Evolutionary conservation across 2,113 vertebrate species (phyloP), one percentile per base, ranked within the genome.

Genomic region (Megaceryle maxima): DNA sequence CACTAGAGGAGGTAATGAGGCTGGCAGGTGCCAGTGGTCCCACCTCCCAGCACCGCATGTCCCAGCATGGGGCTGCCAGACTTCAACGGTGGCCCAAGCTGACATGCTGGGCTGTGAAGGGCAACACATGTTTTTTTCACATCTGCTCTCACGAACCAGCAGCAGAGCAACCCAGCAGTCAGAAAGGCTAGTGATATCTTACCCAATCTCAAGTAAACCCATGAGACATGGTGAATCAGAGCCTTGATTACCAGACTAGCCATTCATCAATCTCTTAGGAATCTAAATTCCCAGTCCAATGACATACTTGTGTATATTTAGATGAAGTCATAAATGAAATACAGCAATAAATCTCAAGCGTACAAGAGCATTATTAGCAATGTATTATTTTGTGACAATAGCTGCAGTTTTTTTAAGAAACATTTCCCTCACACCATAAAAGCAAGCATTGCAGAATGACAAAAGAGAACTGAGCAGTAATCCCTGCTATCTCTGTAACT

Each of bases 11-110:
- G 44, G 10, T 29, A 31, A n/a, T 0, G 1, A 64, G 39, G 21
- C n/a, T 56, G 60, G 31, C 59, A 37, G 13, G 22, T 5, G 3
- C 13, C 12, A 22, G 31, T 0, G 0, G 29, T 35, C 59, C 48
- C 44, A 80, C 18, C 21, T 44, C 60, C 33, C 67, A 68, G 51
- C 18, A 46, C 8, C 2, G 1, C n/a, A 4, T 13, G 29, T 44
- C 50, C 56, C 43, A 35, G 60, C 53, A 60, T 1, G 3, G n/a
- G 20, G 51, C 16, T 44, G n/a, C 31, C 76, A 39, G 79, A 6
- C 29, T 29, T 31, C 55, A 39, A 16, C 0, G 0, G 25, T 26
- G 14, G 24, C 33, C 78, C 55, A 6, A 1, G 7, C 31, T 28
- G 70, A 55, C 51, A 53, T 1, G 2, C 41, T 7, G 43, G 39